Evolutionary conservation across 2,797 vertebrate species (phyloP).

Genomic region (Epinephelus awoara): DNA sequence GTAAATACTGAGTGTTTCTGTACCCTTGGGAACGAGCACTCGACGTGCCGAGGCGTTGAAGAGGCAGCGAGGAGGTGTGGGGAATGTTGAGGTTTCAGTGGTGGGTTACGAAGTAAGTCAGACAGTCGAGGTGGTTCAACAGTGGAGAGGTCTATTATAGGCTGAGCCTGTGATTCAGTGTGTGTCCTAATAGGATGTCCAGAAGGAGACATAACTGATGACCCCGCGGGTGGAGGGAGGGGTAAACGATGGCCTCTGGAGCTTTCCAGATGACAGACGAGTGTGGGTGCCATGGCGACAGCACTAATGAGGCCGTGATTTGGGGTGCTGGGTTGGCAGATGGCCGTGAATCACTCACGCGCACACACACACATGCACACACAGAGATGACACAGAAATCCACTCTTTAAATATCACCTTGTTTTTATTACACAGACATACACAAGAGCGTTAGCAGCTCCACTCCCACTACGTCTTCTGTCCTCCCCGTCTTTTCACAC

Average conservation of each 20-base stretch:
- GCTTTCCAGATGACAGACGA: conserved; percentile 74
- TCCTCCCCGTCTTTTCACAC: conserved; percentile 23
- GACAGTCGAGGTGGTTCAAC: not conserved
- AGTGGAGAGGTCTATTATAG: conserved; percentile 38
- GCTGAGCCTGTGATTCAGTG: conserved; percentile 38
- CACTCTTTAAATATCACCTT: conserved; percentile 80
- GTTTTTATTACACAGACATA: conserved; percentile 85
- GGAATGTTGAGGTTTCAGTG: conserved; percentile 24
- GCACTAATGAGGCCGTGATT: conserved; percentile 78
- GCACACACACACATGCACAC: conserved; percentile 7
- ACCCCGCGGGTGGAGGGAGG: conserved; percentile 26
- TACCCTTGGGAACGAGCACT: not conserved
- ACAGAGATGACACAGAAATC: conserved; percentile 64
- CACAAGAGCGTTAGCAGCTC: conserved; percentile 78
- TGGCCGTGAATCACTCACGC: conserved; percentile 71
- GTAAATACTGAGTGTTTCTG: conserved; percentile 13
- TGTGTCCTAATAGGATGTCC: conserved; percentile 57
- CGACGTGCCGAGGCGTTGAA: not conserved
- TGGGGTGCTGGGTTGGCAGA: conserved; percentile 66
- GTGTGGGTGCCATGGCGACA: conserved; percentile 68
- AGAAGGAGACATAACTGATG: conserved; percentile 68
- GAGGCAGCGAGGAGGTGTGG: not conserved
- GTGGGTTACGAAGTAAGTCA: not conserved
- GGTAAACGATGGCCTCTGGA: conserved; percentile 58
- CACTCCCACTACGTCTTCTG: conserved; percentile 54